Conservation (phyloP, 2,888 invertebrate genomes). For the Encarsia formosa region DNA sequence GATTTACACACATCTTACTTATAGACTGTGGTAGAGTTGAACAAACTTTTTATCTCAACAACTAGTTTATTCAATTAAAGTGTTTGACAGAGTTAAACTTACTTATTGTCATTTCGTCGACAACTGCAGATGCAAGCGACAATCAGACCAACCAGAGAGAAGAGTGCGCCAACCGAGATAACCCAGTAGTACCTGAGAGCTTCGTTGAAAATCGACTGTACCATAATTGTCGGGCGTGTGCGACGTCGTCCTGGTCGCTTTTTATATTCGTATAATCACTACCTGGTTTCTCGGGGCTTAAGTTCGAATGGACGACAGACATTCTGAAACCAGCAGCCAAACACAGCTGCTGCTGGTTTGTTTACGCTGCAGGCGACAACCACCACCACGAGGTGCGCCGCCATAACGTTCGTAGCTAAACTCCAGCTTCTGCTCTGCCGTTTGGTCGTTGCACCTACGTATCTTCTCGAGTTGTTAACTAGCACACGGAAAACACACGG, state of each 20-base stretch:
- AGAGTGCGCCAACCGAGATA: constrained; percentile 46
- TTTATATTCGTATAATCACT: background rate
- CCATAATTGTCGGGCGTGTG: constrained; percentile 33
- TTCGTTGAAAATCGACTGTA: constrained; percentile 38
- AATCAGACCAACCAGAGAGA: constrained; percentile 56
- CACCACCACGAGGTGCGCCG: too few relatives aligned
- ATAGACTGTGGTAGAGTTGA: too few relatives aligned
- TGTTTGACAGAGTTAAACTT: constrained; percentile 46
- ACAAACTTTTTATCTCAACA: too few relatives aligned
- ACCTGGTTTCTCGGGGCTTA: too few relatives aligned
- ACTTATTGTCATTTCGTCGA: constrained; percentile 72
- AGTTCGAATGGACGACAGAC: too few relatives aligned
- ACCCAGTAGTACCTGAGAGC: constrained; percentile 49
- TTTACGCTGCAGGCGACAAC: too few relatives aligned
- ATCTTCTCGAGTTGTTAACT: background rate
- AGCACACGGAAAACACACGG: too few relatives aligned
- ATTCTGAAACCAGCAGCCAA: too few relatives aligned
- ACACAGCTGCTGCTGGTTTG: too few relatives aligned
- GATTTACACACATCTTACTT: too few relatives aligned
- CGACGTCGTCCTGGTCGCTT: background rate
- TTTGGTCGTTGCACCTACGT: constrained; percentile 8
- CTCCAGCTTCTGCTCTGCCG: too few relatives aligned
- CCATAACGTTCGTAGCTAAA: background rate
- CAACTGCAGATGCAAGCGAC: constrained; percentile 72
- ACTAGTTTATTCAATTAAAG: too few relatives aligned